Evolutionary conservation across 1,140 invertebrate species (phyloP), one percentile per base, ranked within the genome.

Genomic region (Sycophaga agraensis): DNA sequence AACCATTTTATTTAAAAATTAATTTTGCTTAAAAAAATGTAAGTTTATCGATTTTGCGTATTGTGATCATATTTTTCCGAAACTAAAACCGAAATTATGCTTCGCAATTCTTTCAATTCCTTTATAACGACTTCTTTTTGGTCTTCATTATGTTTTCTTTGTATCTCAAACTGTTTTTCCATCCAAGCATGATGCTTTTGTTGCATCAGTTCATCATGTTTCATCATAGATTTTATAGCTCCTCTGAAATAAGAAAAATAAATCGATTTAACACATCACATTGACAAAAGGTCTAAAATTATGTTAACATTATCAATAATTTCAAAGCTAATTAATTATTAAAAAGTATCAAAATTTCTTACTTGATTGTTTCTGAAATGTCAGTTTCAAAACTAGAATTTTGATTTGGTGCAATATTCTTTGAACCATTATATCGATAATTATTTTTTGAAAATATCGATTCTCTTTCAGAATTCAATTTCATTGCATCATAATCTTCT

Each of bases 161-260:
- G 72, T 35, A 70, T 67, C 39, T 70, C 68, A 43, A 74, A 72
- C 46, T 74, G 72, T 22, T 66, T 64, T 35, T 74, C 72, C 63
- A 74, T 64, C 72, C 72, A 74, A 3, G 19, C n/a, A 9, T 69
- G 69, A 60, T 74, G 70, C 21, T 68, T 50, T 19, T 68, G 8
- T 34, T 74, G 70, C 59, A 74, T 46, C 9, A 64, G 4, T 62
- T 71, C 66, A 31, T 72, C 64, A 28, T 74, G 68, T 48, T 69
- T 65, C 21, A 73, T 40, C 12, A 74, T 45, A 14, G 49, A 16
- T 14, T 35, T 34, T 19, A 74, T 56, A 11, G 68, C 49, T 19
- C 64, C 46, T 50, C 61, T 63, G 22, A 16, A 56, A 50, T 53
- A 51, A 40, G 9, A 45, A n/a, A 4, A 31, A 6, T 31, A 11